Percentiles rank a stretch among this genome's conserved stretches.
Evolutionary conservation across 2,888 invertebrate species (phyloP).

Genomic region (Microdon myrmicae): DNA sequence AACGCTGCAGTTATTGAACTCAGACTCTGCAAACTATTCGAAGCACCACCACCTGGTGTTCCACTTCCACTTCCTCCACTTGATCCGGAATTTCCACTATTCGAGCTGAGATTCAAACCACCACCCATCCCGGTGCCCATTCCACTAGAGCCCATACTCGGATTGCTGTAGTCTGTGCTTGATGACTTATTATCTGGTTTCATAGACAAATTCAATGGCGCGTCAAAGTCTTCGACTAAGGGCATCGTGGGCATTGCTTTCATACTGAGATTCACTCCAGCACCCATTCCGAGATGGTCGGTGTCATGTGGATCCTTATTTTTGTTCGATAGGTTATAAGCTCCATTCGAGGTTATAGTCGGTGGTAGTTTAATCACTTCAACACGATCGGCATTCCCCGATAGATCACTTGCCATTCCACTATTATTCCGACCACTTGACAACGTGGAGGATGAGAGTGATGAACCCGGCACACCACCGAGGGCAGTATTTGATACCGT

Average conservation of each 20-base stretch:
- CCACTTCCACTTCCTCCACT: slow-evolving; percentile 22
- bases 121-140: slow-evolving; percentile 16
- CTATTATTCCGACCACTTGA: slow-evolving; percentile 53
- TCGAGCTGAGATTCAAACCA: slow-evolving; percentile 38
- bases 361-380: slow-evolving; percentile 85
- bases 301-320: slow-evolving; percentile 63
- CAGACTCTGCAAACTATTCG: slow-evolving; percentile 65
- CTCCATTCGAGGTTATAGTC: slow-evolving; percentile 71
- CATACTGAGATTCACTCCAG: slow-evolving; percentile 65
- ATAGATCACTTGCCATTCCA: slow-evolving; percentile 55
- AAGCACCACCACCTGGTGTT: slow-evolving; percentile 49
- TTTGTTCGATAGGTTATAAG: slow-evolving; percentile 66
- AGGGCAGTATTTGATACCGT: slow-evolving; percentile 43
- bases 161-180: slow-evolving; percentile 54
- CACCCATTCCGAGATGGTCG: slow-evolving; percentile 56
- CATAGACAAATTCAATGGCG: slow-evolving; percentile 84
- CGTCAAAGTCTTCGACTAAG: slow-evolving; percentile 73
- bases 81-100: slow-evolving; percentile 11
- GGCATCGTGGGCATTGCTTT: slow-evolving; percentile 64
- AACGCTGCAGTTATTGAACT: slow-evolving; percentile 66
- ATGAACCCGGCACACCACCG: slow-evolving; percentile 29
- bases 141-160: slow-evolving; percentile 16
- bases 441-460: slow-evolving; percentile 31
- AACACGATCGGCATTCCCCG: slow-evolving; percentile 72
- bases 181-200: slow-evolving; percentile 71